phyloP scores from a whole-genome alignment of 2,113 vertebrate species.

The Labeo rohita region DNA sequence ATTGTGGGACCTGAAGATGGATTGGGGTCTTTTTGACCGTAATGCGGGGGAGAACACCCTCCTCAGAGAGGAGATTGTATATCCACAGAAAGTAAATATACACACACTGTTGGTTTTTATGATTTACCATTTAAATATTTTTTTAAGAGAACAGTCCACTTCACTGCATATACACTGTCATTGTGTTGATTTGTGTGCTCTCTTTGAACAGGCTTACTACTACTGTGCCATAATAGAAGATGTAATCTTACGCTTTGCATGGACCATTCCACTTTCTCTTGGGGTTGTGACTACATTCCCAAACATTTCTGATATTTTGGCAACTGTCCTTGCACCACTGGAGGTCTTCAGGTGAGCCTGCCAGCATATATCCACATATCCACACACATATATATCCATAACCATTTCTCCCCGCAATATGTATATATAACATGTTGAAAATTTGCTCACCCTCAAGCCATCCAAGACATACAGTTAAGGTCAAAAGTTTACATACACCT shows the following conservation, averaged over 20 bases:
- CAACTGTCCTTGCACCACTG: conserved; percentile 89
- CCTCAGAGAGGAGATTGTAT: conserved; percentile 97
- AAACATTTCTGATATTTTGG: conserved; percentile 82
- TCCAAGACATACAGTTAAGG: not conserved
- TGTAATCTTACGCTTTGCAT: conserved; percentile 91
- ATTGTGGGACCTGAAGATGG: conserved; percentile 99
- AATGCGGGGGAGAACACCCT: conserved; percentile 97
- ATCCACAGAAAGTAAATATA: conserved; percentile 91
- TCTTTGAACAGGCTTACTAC: conserved; percentile 85
- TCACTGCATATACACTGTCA: not conserved
- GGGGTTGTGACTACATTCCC: conserved; percentile 70
- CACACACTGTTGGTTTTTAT: not conserved
- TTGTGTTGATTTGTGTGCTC: not conserved
- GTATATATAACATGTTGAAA: not conserved
- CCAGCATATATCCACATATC: not conserved
- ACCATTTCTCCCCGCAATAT: not conserved
- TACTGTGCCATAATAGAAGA: conserved; percentile 98
- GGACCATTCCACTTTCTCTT: conserved; percentile 90
- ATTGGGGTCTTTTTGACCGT: conserved; percentile 98
- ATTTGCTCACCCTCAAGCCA: not conserved
- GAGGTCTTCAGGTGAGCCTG: conserved; percentile 92
- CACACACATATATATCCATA: too few relatives aligned
- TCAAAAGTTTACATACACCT: too few relatives aligned
- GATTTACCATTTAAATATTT: not conserved
- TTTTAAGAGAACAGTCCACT: not conserved